These are phyloP conservation scores for Apamea sordens DNA, from an alignment of 2,888 invertebrate genomes.

Conservation along the genomic window DNA sequence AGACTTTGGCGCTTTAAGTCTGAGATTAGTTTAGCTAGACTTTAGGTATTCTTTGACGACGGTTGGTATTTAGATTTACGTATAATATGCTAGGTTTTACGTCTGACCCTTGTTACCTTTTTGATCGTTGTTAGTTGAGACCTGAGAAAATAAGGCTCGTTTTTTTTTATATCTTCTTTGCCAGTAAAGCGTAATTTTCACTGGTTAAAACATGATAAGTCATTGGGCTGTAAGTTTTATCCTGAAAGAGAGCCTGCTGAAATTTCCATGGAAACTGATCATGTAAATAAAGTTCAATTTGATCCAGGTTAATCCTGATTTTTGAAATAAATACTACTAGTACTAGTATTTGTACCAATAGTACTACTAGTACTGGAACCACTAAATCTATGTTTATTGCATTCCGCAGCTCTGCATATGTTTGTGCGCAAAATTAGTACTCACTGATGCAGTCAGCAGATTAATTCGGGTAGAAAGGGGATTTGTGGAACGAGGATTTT, in stretches of 20 bases:
- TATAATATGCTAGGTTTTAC: constrained; percentile 20
- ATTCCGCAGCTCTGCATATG: constrained; percentile 10
- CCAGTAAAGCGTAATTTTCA: neutral
- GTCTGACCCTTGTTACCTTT: constrained; percentile 35
- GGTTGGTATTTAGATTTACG: constrained; percentile 40
- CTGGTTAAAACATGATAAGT: neutral
- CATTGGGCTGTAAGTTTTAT: neutral
- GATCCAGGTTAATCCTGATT: neutral
- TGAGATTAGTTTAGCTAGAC: constrained; percentile 38
- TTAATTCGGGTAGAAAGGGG: constrained; percentile 32
- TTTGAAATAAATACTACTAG: no score
- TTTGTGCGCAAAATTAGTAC: constrained; percentile 35
- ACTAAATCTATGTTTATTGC: constrained; percentile 12
- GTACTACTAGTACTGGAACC: neutral
- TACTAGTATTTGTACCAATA: no score
- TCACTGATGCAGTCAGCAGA: constrained; percentile 33
- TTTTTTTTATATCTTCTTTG: neutral
- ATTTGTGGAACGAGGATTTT: neutral
- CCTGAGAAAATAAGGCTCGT: neutral
- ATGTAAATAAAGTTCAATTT: neutral
- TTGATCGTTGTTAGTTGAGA: constrained; percentile 21
- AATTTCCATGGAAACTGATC: no score
- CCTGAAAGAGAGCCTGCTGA: no score
- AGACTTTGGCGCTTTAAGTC: constrained; percentile 29
- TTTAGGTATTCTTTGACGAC: constrained; percentile 37